phyloP scores from a whole-genome alignment of 2,888 invertebrate genomes.

The Cerastis rubricosa region DNA sequence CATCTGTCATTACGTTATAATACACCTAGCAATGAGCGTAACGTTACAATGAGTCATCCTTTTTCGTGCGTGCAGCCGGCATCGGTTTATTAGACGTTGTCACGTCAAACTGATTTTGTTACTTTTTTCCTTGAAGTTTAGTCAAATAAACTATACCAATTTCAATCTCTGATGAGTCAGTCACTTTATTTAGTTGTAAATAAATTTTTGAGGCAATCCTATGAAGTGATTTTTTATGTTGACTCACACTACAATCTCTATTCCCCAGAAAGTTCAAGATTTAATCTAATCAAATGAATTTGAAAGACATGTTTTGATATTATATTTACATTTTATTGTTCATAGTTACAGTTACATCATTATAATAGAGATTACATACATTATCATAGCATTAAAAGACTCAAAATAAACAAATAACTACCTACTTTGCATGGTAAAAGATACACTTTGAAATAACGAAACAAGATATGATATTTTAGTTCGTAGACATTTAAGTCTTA shows the following conservation, averaged over 20 bases:
- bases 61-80: too few relatives aligned
- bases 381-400: constrained; percentile 25
- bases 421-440: neutral
- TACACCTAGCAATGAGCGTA: too few relatives aligned
- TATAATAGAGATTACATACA: constrained; percentile 28
- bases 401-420: constrained; percentile 25
- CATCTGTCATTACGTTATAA: too few relatives aligned
- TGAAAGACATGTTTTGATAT: constrained; percentile 31
- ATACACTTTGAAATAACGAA: constrained; percentile 21
- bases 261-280: neutral
- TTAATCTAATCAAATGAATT: constrained; percentile 17
- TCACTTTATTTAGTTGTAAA: neutral
- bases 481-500: neutral
- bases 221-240: neutral
- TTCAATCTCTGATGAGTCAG: constrained; percentile 7
- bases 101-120: too few relatives aligned
- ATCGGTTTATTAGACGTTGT: too few relatives aligned
- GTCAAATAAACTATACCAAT: neutral
- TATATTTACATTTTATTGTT: constrained; percentile 48
- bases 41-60: too few relatives aligned
- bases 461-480: neutral
- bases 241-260: neutral
- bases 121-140: neutral
- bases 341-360: constrained; percentile 30
- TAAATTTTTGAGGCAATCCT: neutral